These are phyloP conservation scores for Spea bombifrons DNA, from an alignment of 2,113 vertebrate genomes.

Conservation along the genomic window DNA sequence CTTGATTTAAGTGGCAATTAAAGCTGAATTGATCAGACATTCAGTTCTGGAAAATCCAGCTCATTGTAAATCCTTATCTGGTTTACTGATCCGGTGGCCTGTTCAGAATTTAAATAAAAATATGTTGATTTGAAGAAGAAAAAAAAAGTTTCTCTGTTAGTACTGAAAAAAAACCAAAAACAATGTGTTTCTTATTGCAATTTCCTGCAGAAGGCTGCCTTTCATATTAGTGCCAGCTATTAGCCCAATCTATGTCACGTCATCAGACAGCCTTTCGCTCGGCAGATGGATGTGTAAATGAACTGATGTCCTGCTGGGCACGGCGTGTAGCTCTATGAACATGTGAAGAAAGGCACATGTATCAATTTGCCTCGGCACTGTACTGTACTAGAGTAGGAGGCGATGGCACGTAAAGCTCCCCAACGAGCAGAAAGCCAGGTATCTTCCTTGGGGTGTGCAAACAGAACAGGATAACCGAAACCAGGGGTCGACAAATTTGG, in stretches of 20 bases:
- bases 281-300: slow-evolving; percentile 71
- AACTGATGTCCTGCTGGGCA: slow-evolving; percentile 68
- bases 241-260: slow-evolving; percentile 55
- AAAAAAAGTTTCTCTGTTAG: background rate
- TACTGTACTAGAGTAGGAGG: slow-evolving; percentile 38
- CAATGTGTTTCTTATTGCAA: slow-evolving; percentile 39
- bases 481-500: too few species aligned
- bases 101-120: slow-evolving; percentile 35
- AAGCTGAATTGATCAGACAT: slow-evolving; percentile 53
- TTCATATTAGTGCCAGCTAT: slow-evolving; percentile 54
- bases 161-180: slow-evolving; percentile 1
- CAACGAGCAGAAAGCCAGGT: too few species aligned
- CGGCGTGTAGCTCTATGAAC: slow-evolving; percentile 59
- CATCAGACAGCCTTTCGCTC: slow-evolving; percentile 62
- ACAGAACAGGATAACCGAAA: too few species aligned
- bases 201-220: slow-evolving; percentile 60
- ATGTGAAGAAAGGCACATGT: slow-evolving; percentile 51
- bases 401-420: too few species aligned
- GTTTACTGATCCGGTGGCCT: slow-evolving; percentile 19
- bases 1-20: slow-evolving; percentile 61
- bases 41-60: slow-evolving; percentile 47
- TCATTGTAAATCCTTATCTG: slow-evolving; percentile 51
- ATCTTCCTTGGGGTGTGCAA: too few species aligned
- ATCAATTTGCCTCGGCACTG: slow-evolving; percentile 60
- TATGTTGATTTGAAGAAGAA: too few species aligned